Evolutionary conservation across 2,888 invertebrate genomes (phyloP), one percentile per base, ranked within the genome.

Genomic region (Chrysotoxum bicinctum): DNA sequence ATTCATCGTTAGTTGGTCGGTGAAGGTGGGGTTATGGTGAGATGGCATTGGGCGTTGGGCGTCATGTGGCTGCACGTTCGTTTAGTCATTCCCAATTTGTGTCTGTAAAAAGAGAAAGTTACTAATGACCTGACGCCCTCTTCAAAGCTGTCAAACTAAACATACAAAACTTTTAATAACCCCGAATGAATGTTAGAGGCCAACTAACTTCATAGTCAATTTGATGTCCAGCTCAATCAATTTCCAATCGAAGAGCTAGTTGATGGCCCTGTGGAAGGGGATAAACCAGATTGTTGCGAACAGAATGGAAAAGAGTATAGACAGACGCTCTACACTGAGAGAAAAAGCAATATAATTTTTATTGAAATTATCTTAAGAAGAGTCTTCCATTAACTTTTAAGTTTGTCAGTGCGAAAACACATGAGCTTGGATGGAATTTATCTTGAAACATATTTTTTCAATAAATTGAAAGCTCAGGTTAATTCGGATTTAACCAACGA

Each of bases 161-260:
- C 84, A 84, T 40, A 64, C 26, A 75, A 79, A 79, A 84, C 66
- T 84, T 84, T 84, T 84, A 79, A 84, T 84, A 84, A 84, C 64
- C 84, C 52, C 54, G 56, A 54, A 68, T 76, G 75, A 68, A 75
- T 75, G 80, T 64, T 75, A 64, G 6, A 23, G 14, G 69, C 74
- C 50, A 74, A 50, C 21, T 64, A 45, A 75, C 64, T 74, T 54
- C 35, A 48, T 32, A 78, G 83, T 83, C 74, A 74, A 75, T 84
- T 84, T 52, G 70, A 66, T 80, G 80, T 80, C 74, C 75, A 79
- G 70, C 80, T 84, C 84, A 84, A 84, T 84, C 84, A 76, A 80
- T 84, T 79, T 74, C 56, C 19, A 58, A 35, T 73, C 52, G 23
- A 69, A 64, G 56, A 73, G 64, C 37, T 66, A 16, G 8, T 7